A percentile compares a stretch with the other conserved stretches of the same genome.
Evolutionary conservation across 92 coral and sea anemone genomes (phyloP).

Genomic region (Epizoanthus ramosus): DNA sequence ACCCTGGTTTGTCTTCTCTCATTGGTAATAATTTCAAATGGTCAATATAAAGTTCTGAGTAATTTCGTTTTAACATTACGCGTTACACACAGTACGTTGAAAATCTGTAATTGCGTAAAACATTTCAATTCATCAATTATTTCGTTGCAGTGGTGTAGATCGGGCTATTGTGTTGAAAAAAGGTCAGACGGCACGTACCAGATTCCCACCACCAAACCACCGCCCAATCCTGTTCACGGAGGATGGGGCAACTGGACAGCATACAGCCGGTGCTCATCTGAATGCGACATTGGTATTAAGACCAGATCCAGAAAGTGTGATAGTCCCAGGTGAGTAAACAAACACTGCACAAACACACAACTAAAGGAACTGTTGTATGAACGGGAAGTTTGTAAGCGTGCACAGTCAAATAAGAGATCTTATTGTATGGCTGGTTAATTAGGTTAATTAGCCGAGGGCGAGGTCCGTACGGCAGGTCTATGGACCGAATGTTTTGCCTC

Average conservation of each 20-base stretch:
- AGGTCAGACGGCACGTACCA: slow-evolving; percentile 44
- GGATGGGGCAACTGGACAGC: slow-evolving; percentile 84
- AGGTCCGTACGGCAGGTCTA: too few relatives aligned
- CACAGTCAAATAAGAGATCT: too few relatives aligned
- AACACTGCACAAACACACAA: not conserved
- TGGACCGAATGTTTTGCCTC: too few relatives aligned
- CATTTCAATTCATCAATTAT: not conserved
- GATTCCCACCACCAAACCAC: slow-evolving; percentile 70
- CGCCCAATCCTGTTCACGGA: slow-evolving; percentile 76
- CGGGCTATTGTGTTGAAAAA: slow-evolving; percentile 72
- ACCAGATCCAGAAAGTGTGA: slow-evolving; percentile 70
- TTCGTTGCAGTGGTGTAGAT: slow-evolving; percentile 83
- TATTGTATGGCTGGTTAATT: too few relatives aligned
- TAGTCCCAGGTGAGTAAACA: slow-evolving; percentile 68
- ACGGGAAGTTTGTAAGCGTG: too few relatives aligned
- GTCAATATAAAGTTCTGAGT: too few relatives aligned
- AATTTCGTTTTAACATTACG: too few relatives aligned
- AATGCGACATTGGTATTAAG: slow-evolving; percentile 87
- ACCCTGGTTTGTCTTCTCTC: too few relatives aligned
- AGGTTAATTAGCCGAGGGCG: too few relatives aligned
- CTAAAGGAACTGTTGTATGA: not conserved
- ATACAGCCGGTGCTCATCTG: slow-evolving; percentile 68
- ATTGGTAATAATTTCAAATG: too few relatives aligned
- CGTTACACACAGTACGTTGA: too few relatives aligned
- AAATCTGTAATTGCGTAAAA: not conserved